Base-by-base conservation (phyloP, 2,113 vertebrate species). In the Penelope pileata region DNA sequence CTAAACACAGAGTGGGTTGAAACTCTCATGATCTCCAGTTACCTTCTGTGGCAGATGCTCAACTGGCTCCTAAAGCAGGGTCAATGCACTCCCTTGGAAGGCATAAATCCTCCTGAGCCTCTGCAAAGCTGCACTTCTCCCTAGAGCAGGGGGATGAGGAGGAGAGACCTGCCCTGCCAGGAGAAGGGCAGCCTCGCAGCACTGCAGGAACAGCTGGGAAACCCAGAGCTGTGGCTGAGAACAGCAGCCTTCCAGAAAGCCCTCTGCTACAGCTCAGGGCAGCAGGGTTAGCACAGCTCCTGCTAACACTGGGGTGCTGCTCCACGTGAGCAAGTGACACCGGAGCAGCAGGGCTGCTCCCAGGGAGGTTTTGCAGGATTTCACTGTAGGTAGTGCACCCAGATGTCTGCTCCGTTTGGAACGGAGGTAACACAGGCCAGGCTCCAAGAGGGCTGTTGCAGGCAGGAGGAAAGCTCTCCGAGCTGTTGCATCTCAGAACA, bases 381-480 rank as follows among this genome's bases (percentile, higher is more conserved):
- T 27, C 3, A 2, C 0, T 10, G 58, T 3, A 9, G 84, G 47
- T 4, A 7, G 13, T 43, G 27, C 4, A 23, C 32, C 48, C 8
- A 15, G 73, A 7, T 1, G 63, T 4, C 7, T 4, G 17, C 75
- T 63, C 58, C 23, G 50, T 45, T 69, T 21, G 34, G 26, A 66
- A 8, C 30, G 0, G 1, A 18, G 27, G 63, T 4, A 0, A 53
- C 1, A 0, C 73, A 72, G 94, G 92, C 76, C 81, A 15, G 29
- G 64, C 27, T 92, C 94, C 96, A 92, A 89, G 83, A 85, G 94
- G 78, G 87, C 94, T 95, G 90, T 2, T 7, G 69, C 38, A 74
- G 32, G 2, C 76, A 34, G 66, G 73, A 83, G 56, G 51, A 48
- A 59, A 56, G 88, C 27, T 11, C 77, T 2, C 51, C 0, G 4